Conservation (phyloP, 2,888 invertebrate species). For the Tiliacea citrago region DNA sequence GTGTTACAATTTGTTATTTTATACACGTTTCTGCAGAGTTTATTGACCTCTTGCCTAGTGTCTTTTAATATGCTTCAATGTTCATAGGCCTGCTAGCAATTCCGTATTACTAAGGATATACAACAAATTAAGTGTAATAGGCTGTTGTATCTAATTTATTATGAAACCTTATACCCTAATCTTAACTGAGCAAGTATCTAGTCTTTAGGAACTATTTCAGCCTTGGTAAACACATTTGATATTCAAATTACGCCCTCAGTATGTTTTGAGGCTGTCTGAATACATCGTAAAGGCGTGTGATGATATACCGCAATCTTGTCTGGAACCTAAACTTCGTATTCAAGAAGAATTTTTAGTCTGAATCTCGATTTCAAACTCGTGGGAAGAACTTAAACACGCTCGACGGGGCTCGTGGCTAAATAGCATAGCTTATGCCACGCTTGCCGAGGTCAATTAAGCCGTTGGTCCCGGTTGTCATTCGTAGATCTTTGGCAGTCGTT, state of each 20-base stretch:
- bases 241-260: constrained; percentile 23
- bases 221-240: constrained; percentile 16
- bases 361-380: not conserved
- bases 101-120: not conserved
- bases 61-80: not conserved
- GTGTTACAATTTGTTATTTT: constrained; percentile 20
- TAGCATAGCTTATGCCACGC: too few species aligned
- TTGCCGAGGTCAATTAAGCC: too few species aligned
- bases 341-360: not conserved
- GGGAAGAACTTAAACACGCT: not conserved
- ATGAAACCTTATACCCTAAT: not conserved
- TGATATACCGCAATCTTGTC: not conserved
- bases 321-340: not conserved
- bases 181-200: not conserved
- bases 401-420: too few species aligned
- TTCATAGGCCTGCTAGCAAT: not conserved
- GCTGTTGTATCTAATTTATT: not conserved
- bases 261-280: constrained; percentile 1
- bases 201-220: not conserved
- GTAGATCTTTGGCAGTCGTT: not conserved
- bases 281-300: constrained; percentile 6
- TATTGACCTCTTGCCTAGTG: not conserved
- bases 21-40: constrained; percentile 13
- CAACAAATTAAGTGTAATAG: not conserved
- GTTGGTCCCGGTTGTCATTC: not conserved